Conservation (phyloP, 1,140 invertebrate species). For the Hyposmocoma kahamanoa region DNA sequence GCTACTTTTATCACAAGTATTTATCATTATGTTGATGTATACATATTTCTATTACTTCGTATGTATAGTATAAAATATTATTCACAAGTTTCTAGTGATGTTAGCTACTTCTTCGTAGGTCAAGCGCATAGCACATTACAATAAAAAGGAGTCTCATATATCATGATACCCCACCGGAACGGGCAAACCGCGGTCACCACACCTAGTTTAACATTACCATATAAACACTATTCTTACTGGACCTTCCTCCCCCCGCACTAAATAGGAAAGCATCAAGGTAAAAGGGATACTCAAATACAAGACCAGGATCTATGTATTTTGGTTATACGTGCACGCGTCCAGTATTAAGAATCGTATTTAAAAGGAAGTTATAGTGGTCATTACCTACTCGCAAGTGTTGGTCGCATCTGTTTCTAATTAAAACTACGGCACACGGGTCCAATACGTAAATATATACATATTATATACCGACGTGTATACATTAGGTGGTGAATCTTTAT, state of each 20-base stretch:
- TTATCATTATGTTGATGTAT: no score
- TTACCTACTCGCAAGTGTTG: constrained; percentile 2
- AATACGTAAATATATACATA: not conserved
- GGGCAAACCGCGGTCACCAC: constrained; percentile 34
- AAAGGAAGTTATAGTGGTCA: constrained; percentile 9
- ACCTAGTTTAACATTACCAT: constrained; percentile 30
- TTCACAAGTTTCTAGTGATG: not conserved
- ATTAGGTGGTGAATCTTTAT: no score
- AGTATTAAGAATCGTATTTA: constrained; percentile 8
- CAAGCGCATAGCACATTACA: constrained; percentile 26
- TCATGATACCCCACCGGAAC: constrained; percentile 49
- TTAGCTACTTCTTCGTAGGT: constrained; percentile 23
- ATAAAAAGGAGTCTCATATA: constrained; percentile 39
- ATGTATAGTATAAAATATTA: not conserved
- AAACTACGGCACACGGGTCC: not conserved
- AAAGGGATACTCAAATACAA: not conserved
- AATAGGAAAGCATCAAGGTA: not conserved
- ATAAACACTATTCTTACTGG: constrained; percentile 14
- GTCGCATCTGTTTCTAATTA: constrained; percentile 7
- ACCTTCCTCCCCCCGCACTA: constrained; percentile 4
- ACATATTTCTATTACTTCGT: no score
- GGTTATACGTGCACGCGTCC: constrained; percentile 6
- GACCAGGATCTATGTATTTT: not conserved
- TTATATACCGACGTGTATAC: not conserved
- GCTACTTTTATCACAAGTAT: no score